Evolutionary conservation across 2,797 vertebrate genomes (phyloP), one percentile per base, ranked within the genome.

Genomic region (Danio albolineatus): DNA sequence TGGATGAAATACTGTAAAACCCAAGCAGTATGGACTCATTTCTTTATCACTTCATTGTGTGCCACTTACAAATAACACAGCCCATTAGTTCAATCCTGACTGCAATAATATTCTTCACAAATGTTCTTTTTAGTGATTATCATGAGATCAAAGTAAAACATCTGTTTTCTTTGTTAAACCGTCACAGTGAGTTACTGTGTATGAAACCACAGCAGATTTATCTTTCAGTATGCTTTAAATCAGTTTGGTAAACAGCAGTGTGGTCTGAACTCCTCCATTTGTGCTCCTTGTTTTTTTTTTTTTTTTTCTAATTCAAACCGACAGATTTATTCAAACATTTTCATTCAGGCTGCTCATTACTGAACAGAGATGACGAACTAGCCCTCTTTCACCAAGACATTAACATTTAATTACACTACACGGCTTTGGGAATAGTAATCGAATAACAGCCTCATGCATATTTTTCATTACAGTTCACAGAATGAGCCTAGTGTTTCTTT

Each of bases 111-210:
- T 67, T 67, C 41, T 46, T 39, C 19, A 77, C 64, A 67, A 59
- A 48, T 14, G 43, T 48, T 73, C 28, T 78, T 49, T 64, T 65
- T 65, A 64, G 21, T 64, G 69, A 48, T 46, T 72, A 79, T 17
- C 56, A 72, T 61, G 49, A 79, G 6, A 73, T 56, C 21, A 73
- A 54, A 73, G 49, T 64, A 69, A 59, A 59, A 28, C 64, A 69
- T 77, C 64, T 77, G 64, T 43, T 77, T 77, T 77, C 54, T 77
- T 60, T 69, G 75, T 69, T 69, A 41, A 46, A 46, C 53, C 69
- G 41, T 48, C 53, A 69, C 5, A 19, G 8, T 59, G 62, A 77
- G 53, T 59, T 77, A 69, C n/a, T 59, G n/a, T 67, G 53, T 48
- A 36, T 21, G 7, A 56, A 77, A 49, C 75, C 54, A 38, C 54